Conservation (phyloP, 1,140 invertebrate species). For the Calliphora vicina region DNA sequence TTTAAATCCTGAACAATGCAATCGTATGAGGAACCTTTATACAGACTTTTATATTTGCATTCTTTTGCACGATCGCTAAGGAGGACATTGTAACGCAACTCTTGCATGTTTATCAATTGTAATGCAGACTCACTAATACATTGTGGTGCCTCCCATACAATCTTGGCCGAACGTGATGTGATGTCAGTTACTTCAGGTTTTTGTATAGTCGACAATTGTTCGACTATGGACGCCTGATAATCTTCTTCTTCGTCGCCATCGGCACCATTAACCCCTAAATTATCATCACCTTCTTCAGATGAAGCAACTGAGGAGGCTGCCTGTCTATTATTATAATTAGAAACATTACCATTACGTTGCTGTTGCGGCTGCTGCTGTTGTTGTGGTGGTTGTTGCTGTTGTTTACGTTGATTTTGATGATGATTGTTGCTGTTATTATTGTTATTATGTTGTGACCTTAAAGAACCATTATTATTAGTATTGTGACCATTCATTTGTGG, state of each 20-base stretch:
- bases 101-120: constrained; percentile 64
- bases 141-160: constrained; percentile 77
- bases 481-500: constrained; percentile 21
- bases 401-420: constrained; percentile 37
- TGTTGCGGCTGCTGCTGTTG: constrained; percentile 24
- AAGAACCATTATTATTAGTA: constrained; percentile 25
- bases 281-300: constrained; percentile 74
- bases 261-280: constrained; percentile 65
- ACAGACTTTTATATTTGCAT: constrained; percentile 81
- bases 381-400: constrained; percentile 29
- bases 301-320: constrained; percentile 68
- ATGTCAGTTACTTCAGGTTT: constrained; percentile 78
- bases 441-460: constrained; percentile 10
- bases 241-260: constrained; percentile 76
- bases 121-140: constrained; percentile 65
- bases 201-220: constrained; percentile 76
- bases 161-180: constrained; percentile 78
- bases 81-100: constrained; percentile 79
- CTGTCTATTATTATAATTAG: constrained; percentile 42
- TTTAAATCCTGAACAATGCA: constrained; percentile 81
- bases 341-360: constrained; percentile 51
- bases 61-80: constrained; percentile 80
- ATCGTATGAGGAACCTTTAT: constrained; percentile 75
- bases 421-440: neutral
- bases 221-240: constrained; percentile 67